phyloP scores from a whole-genome alignment of 2,888 invertebrate genomes.

The Latrodectus elegans region DNA sequence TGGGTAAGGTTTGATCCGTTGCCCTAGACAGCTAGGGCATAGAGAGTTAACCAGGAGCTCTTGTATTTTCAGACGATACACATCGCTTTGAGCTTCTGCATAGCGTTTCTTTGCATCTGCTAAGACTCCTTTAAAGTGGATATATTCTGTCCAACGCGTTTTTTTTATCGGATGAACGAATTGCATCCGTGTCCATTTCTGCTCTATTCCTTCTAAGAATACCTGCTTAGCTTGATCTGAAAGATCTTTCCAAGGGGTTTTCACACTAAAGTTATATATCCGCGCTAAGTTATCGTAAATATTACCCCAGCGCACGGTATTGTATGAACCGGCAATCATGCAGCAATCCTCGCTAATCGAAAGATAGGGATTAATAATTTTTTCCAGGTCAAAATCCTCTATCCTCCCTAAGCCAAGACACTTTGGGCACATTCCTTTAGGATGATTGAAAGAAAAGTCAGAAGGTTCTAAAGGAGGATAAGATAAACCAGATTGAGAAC shows the following conservation, averaged over 20 bases:
- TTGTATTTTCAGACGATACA: background rate
- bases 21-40: background rate
- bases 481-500: background rate
- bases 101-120: no score
- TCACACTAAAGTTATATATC: background rate
- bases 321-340: background rate
- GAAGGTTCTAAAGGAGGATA: background rate
- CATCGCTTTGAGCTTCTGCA: no score
- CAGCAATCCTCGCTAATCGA: background rate
- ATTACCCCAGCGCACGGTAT: background rate
- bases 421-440: background rate
- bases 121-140: no score
- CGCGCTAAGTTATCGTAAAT: conserved; percentile 1
- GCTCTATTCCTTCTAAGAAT: background rate
- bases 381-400: background rate
- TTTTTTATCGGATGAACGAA: no score
- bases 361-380: background rate
- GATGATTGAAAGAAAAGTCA: conserved; percentile 9
- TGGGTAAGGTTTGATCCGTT: background rate
- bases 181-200: background rate
- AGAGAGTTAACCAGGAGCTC: background rate
- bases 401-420: background rate
- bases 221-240: background rate
- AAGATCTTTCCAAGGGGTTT: background rate
- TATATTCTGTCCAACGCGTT: no score